Base-by-base conservation (phyloP, 2,888 invertebrate genomes). In the Acutogordius australiensis region DNA sequence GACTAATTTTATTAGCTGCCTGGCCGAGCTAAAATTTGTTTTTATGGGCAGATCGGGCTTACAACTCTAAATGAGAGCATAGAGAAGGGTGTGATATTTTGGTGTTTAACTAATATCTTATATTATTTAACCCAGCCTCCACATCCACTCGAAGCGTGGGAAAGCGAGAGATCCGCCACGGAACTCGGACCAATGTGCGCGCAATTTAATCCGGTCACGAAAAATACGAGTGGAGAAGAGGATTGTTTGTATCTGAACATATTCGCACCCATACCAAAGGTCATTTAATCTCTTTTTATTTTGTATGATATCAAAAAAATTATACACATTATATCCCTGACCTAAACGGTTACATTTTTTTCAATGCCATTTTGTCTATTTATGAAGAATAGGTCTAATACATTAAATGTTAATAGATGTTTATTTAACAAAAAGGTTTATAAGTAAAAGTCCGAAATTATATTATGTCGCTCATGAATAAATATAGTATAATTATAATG, bases 211-310 rank as follows among this genome's bases (percentile, higher is more conserved):
- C 51, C 51, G 18, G 8, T 51, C 8, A 51, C 13, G 8, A 13
- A 51, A 23, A 8, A 23, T 23, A 51, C 23, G 4, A 4, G 4
- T 21, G 51, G 51, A 51, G 23, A 51, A n/a, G 51, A 51, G 23
- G 51, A 51, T 51, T 51, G 51, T 23, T 23, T 51, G 23, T 51
- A 51, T 23, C 51, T 51, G 4, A 51, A 51, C 51, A 23, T 51
- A 4, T 51, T n/a, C 23, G 51, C 51, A 4, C 51, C 51, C 23
- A 51, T 4, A 51, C 18, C 51, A 51, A 51, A 51, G 4, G 13
- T 23, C 4, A 23, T n/a, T n/a, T 23, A 51, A 37, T 37, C 18
- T 37, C 18, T 13, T 37, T 37, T n/a, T n/a, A n/a, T n/a, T n/a
- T n/a, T n/a, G n/a, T n/a, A n/a, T n/a, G n/a, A n/a, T n/a, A n/a